A percentile compares a stretch with the other conserved stretches of the same genome.
phyloP scores from a whole-genome alignment of 2,888 invertebrate species.

The Latrodectus elegans region DNA sequence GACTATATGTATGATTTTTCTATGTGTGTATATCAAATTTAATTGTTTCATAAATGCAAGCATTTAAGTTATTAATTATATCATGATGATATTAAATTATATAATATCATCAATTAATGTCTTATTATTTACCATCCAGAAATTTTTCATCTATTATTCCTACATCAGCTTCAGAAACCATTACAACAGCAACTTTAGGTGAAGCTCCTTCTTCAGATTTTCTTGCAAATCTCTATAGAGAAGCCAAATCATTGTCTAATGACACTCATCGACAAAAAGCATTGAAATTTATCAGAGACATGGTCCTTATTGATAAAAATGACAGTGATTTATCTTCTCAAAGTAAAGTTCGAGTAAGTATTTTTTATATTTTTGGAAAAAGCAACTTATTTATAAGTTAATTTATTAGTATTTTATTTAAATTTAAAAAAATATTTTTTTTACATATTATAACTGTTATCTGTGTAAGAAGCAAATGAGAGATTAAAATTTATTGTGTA shows the following conservation, averaged over 20 bases:
- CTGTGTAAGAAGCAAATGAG: no score
- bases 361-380: not conserved
- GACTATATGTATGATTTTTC: no score
- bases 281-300: slow-evolving; percentile 29
- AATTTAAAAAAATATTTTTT: no score
- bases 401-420: no score
- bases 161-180: slow-evolving; percentile 6
- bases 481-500: no score
- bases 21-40: no score
- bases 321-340: slow-evolving; percentile 12
- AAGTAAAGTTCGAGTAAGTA: slow-evolving; percentile 36
- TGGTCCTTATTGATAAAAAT: slow-evolving; percentile 38
- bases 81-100: no score
- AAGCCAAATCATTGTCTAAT: slow-evolving; percentile 40
- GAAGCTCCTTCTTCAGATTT: slow-evolving; percentile 33
- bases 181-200: not conserved
- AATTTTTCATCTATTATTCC: slow-evolving; percentile 14
- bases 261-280: slow-evolving; percentile 35
- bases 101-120: not conserved
- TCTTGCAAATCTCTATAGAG: slow-evolving; percentile 30
- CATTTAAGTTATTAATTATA: no score
- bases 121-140: not conserved
- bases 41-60: no score
- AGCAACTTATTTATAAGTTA: no score
- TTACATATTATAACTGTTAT: no score